A percentile compares a stretch with the other conserved stretches of the same genome.
These are phyloP conservation scores for Phylloscopus trochilus DNA, from an alignment of 2,113 vertebrate species.

Conservation along the genomic window DNA sequence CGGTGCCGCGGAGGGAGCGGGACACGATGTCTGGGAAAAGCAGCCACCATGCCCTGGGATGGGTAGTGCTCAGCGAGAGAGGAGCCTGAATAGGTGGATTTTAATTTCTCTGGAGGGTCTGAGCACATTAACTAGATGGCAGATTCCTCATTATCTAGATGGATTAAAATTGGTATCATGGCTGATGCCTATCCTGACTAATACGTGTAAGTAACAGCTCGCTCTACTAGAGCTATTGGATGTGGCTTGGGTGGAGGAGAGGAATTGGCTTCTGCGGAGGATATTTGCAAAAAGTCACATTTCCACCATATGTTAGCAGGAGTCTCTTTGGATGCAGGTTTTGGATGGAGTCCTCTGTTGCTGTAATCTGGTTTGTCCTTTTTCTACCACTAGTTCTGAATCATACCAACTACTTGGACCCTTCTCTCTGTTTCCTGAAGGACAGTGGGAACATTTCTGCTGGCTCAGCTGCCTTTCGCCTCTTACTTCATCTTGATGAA, in stretches of 20 bases:
- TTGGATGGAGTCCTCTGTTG: constrained; percentile 66
- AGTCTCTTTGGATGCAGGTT: constrained; percentile 70
- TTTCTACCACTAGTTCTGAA: constrained; percentile 60
- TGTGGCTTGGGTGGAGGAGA: constrained; percentile 65
- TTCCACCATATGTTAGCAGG: constrained; percentile 72
- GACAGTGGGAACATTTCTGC: constrained; percentile 44
- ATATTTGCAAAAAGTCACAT: constrained; percentile 74
- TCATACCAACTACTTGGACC: constrained; percentile 57
- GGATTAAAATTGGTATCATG: constrained; percentile 66
- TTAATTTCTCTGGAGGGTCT: constrained; percentile 57
- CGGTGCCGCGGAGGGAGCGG: not conserved
- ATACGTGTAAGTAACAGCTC: constrained; percentile 65
- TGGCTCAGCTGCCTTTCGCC: constrained; percentile 40
- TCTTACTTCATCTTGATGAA: constrained; percentile 17
- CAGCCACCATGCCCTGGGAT: accelerated
- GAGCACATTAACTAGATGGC: constrained; percentile 38
- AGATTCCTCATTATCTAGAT: constrained; percentile 69
- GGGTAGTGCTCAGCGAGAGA: not conserved
- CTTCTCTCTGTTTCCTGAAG: constrained; percentile 43
- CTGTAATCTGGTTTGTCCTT: constrained; percentile 67
- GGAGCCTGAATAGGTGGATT: constrained; percentile 45
- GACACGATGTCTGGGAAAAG: not conserved
- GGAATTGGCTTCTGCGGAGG: constrained; percentile 65
- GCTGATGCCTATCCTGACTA: constrained; percentile 67
- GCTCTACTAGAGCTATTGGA: constrained; percentile 56